Conservation (phyloP, 2,797 vertebrate species). For the Mormyrus proboscirostris region DNA sequence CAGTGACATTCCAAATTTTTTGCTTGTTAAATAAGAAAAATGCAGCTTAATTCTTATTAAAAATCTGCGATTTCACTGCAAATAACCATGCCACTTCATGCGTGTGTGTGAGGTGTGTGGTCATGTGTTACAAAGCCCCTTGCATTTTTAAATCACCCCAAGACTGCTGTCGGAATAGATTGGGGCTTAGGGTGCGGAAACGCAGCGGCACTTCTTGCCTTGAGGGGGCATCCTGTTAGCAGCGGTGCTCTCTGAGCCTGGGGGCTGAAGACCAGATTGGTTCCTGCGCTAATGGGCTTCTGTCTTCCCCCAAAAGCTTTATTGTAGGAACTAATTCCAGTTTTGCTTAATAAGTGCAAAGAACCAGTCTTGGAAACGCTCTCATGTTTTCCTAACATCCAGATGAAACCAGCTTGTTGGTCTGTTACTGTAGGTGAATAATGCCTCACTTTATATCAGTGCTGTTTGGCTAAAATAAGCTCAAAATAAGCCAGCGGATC, state of each 20-base stretch:
- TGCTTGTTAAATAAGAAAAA: neutral
- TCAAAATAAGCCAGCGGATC: neutral
- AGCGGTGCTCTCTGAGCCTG: neutral
- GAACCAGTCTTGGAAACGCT: neutral
- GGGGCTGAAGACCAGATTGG: neutral
- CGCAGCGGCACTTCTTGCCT: neutral
- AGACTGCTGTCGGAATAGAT: neutral
- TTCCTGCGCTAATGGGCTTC: neutral
- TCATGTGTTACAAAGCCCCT: neutral
- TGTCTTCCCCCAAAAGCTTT: neutral
- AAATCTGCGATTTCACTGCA: neutral
- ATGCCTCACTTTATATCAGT: neutral
- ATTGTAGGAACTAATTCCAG: neutral
- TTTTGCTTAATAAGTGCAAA: neutral
- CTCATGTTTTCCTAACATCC: neutral
- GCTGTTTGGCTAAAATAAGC: neutral
- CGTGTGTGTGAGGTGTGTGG: neutral
- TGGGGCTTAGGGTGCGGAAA: neutral
- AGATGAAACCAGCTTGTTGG: neutral
- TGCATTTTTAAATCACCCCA: neutral
- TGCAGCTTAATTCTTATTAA: neutral
- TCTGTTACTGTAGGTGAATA: neutral
- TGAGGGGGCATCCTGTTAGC: neutral
- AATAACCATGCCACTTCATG: neutral
- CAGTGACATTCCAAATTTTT: neutral